Conservation (phyloP, 2,113 vertebrate species). For the Conger conger region DNA sequence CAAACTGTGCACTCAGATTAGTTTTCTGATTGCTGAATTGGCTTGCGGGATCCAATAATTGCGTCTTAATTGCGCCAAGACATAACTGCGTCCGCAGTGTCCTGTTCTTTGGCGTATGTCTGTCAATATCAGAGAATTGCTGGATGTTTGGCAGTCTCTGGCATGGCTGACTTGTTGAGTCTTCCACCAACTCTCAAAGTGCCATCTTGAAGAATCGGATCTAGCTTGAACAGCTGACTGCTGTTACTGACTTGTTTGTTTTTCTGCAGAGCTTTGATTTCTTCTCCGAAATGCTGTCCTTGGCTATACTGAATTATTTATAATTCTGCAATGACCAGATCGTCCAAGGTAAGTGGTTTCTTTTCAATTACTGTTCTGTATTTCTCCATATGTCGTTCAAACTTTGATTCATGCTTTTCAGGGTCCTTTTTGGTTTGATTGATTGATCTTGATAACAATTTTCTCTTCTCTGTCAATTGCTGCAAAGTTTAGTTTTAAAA, state of each 20-base stretch:
- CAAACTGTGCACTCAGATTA: conserved; percentile 11
- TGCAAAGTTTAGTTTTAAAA: neutral
- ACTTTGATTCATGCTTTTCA: neutral
- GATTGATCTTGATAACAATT: neutral
- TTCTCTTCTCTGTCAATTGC: conserved; percentile 19
- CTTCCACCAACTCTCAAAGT: conserved; percentile 22
- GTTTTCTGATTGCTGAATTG: neutral
- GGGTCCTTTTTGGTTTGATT: conserved; percentile 15
- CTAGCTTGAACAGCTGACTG: conserved; percentile 11
- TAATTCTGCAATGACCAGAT: conserved; percentile 9
- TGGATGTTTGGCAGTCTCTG: conserved; percentile 23
- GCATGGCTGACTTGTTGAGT: neutral
- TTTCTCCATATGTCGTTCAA: conserved; percentile 25
- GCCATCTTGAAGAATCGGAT: conserved; percentile 10
- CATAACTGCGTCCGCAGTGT: neutral
- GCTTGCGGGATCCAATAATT: conserved; percentile 26
- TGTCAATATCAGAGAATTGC: no score
- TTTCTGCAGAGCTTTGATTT: neutral
- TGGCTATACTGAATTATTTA: conserved; percentile 14
- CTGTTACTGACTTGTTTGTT: no score
- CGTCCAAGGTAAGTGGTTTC: conserved; percentile 20
- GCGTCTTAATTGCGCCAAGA: neutral
- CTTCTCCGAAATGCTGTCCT: neutral
- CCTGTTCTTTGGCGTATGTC: no score
- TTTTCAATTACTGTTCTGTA: conserved; percentile 11